Base-by-base conservation (phyloP, 2,113 vertebrate species). In the Ailurus styani region DNA sequence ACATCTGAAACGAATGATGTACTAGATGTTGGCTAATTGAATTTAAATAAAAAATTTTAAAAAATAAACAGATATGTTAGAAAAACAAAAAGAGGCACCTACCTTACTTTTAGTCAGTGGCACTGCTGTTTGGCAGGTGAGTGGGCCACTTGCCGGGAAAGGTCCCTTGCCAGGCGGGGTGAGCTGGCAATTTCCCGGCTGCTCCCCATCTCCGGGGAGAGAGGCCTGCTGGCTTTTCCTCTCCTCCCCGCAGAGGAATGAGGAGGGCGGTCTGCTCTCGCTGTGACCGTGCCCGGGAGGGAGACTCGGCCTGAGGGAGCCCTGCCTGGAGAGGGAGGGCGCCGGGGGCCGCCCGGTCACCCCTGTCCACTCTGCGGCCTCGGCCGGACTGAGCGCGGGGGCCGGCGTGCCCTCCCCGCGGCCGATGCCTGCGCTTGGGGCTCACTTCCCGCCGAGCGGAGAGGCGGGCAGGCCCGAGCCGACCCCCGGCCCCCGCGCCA, bases 371-470 rank as follows among this genome's bases (percentile, higher is more conserved):
- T 85, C 20, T 31, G 90, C n/a, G 12, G 92, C 50, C 66, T 50
- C 5, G 0, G 40, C 42, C 34, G 54, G 73, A 83, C 45, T 1
- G 34, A 14, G 78, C 29, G 0, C 25, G 14, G 6, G 60, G 90
- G 55, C 18, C 3, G 1, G 47, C 77, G 40, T 18, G 2, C 27
- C 7, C 79, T 12, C 45, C 42, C 68, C 70, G 54, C 3, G 81
- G 81, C 23, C 50, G 25, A 52, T 3, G 9, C 86, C 83, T 4
- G 3, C 20, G 29, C 1, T 45, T 0, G 0, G n/a, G 40, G 37
- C 18, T 52, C 27, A 15, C 47, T 91, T 78, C 47, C 55, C n/a
- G 13, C 0, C 2, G 18, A 83, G 75, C 34, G 64, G 68, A 73
- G 75, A 81, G 40, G 64, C 3, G n/a, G 37, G n/a, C 62, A 68